These are phyloP conservation scores for Harpalus rubripes DNA, from an alignment of 2,888 invertebrate species.

Conservation along the genomic window DNA sequence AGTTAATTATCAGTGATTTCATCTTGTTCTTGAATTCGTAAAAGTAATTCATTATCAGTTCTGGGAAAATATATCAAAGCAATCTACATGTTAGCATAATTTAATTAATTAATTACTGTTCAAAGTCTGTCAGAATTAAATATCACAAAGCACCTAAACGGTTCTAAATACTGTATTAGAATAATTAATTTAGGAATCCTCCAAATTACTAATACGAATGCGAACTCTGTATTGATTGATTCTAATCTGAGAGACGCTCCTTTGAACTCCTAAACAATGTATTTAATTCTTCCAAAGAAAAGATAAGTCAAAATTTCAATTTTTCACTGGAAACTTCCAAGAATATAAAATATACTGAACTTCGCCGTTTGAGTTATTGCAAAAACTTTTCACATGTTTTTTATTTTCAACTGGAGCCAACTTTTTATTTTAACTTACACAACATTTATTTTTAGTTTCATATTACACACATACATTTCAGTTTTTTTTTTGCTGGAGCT, in stretches of 20 bases:
- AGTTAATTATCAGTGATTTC: not conserved
- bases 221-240: constrained; percentile 12
- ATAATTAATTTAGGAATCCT: constrained; percentile 33
- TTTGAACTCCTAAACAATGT: constrained; percentile 19
- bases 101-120: constrained; percentile 18
- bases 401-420: constrained; percentile 44
- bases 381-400: constrained; percentile 52
- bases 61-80: constrained; percentile 14
- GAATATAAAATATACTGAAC: constrained; percentile 53
- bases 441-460: constrained; percentile 53
- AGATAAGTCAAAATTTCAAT: constrained; percentile 47
- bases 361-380: constrained; percentile 50
- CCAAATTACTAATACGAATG: constrained; percentile 16
- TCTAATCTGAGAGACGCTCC: not conserved
- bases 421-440: constrained; percentile 42
- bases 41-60: not conserved
- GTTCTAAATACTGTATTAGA: constrained; percentile 39
- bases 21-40: not conserved
- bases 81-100: not conserved
- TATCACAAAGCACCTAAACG: constrained; percentile 24
- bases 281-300: constrained; percentile 37
- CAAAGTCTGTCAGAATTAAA: constrained; percentile 22
- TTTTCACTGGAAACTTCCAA: constrained; percentile 26
- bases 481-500: constrained; percentile 29
- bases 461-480: constrained; percentile 45